Conservation (phyloP, 2,888 invertebrate species). For the Tortricodes alternella region DNA sequence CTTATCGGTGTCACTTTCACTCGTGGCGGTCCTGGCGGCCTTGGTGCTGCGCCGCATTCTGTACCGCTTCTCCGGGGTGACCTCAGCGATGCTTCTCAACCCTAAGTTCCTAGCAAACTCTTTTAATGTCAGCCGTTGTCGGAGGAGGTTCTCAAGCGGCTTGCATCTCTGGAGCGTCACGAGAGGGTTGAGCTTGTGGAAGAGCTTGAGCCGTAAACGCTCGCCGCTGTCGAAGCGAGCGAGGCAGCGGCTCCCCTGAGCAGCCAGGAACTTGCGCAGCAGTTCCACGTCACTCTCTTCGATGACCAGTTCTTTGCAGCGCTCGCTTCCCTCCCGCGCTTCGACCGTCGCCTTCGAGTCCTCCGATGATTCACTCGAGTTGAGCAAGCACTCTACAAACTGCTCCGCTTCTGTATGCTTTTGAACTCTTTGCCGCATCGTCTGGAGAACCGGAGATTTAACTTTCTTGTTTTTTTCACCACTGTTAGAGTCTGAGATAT, state of each 20-base stretch:
- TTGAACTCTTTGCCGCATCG: neutral
- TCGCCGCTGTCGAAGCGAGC: conserved; percentile 47
- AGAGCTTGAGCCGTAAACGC: conserved; percentile 42
- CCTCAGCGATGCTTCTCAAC: conserved; percentile 29
- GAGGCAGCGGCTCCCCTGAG: neutral
- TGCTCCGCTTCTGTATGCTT: neutral
- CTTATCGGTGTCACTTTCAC: conserved; percentile 10
- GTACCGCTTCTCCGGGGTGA: conserved; percentile 29
- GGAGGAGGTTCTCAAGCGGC: conserved; percentile 34
- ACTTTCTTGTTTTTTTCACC: no score
- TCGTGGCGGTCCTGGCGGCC: neutral
- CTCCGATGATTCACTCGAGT: neutral
- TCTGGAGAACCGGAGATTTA: no score
- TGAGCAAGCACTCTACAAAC: neutral
- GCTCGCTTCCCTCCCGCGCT: neutral
- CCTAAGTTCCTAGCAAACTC: conserved; percentile 9
- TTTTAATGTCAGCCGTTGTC: neutral
- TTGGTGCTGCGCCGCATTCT: conserved; percentile 14
- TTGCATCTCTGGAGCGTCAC: conserved; percentile 46
- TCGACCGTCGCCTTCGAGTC: neutral
- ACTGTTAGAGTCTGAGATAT: no score
- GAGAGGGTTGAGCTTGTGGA: conserved; percentile 58
- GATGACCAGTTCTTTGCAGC: conserved; percentile 47
- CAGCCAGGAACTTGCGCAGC: conserved; percentile 1
- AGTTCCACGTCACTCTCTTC: conserved; percentile 21